Conservation (phyloP, 30 jellyfish, hydroid and myxozoan species). For the Hydractinia echinata region DNA sequence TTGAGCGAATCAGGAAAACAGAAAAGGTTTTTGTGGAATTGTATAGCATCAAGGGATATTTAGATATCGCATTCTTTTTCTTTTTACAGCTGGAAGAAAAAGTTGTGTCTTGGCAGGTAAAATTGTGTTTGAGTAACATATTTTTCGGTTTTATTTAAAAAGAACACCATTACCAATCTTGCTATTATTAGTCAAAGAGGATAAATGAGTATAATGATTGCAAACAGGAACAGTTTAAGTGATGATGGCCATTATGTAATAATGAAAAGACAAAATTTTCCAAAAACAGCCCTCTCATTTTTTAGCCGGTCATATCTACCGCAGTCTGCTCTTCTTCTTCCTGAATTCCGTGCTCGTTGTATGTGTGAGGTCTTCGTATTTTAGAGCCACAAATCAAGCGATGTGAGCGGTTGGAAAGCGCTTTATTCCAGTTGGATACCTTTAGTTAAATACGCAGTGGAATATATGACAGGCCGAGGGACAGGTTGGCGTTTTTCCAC, state of each 20-base stretch:
- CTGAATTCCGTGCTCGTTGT: neutral
- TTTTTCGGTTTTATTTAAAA: too few species aligned
- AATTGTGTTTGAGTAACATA: neutral
- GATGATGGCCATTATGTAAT: too few species aligned
- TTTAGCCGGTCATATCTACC: neutral
- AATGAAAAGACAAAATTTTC: too few species aligned
- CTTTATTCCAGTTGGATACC: slow-evolving; percentile 57
- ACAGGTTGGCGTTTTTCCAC: slow-evolving; percentile 38
- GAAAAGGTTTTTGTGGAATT: too few species aligned
- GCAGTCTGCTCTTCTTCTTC: too few species aligned
- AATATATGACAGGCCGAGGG: slow-evolving; percentile 61
- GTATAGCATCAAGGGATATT: neutral
- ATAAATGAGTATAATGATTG: too few species aligned
- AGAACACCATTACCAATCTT: too few species aligned
- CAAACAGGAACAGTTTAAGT: too few species aligned
- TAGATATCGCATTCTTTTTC: neutral
- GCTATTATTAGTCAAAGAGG: too few species aligned
- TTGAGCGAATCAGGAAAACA: neutral
- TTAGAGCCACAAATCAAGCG: slow-evolving; percentile 32
- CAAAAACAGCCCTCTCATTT: too few species aligned
- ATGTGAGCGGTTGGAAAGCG: slow-evolving; percentile 29
- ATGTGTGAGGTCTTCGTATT: neutral
- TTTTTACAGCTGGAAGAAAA: slow-evolving; percentile 52
- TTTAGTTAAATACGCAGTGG: slow-evolving; percentile 53
- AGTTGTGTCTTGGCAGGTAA: slow-evolving; percentile 53